Conservation (phyloP, 2,888 invertebrate genomes). For the Dioctria rufipes region DNA sequence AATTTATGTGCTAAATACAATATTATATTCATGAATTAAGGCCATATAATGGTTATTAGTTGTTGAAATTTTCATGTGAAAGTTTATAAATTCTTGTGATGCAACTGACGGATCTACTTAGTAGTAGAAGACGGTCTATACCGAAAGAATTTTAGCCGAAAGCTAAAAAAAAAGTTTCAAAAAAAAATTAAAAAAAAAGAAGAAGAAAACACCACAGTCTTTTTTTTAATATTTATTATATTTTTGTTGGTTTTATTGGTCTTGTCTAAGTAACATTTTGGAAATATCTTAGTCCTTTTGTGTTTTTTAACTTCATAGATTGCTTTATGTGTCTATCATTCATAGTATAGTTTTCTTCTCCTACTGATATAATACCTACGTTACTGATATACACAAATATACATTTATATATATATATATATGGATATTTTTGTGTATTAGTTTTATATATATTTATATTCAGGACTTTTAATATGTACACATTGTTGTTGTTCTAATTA, state of each 20-base stretch:
- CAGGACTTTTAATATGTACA: conserved; percentile 34
- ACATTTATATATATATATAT: conserved; percentile 6
- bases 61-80: not conserved
- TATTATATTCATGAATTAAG: conserved; percentile 2
- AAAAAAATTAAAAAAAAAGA: too few species aligned
- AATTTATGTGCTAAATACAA: conserved; percentile 13
- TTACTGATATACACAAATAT: not conserved
- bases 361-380: conserved; percentile 11
- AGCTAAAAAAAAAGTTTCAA: not conserved
- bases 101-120: conserved; percentile 25
- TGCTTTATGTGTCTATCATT: conserved; percentile 12
- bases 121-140: not conserved
- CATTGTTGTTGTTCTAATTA: conserved; percentile 48
- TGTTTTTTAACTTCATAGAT: conserved; percentile 8
- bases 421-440: conserved; percentile 35
- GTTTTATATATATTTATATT: conserved; percentile 28
- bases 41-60: too few species aligned
- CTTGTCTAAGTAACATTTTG: not conserved
- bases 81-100: conserved; percentile 20
- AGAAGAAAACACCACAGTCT: not conserved
- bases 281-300: conserved; percentile 8
- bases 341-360: conserved; percentile 12
- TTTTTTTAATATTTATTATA: not conserved
- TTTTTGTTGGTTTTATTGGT: not conserved
- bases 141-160: not conserved